These are phyloP conservation scores for Aplysina aerophoba DNA, from an alignment of 37 sponge, comb jelly and placozoan genomes.

Conservation along the genomic window DNA sequence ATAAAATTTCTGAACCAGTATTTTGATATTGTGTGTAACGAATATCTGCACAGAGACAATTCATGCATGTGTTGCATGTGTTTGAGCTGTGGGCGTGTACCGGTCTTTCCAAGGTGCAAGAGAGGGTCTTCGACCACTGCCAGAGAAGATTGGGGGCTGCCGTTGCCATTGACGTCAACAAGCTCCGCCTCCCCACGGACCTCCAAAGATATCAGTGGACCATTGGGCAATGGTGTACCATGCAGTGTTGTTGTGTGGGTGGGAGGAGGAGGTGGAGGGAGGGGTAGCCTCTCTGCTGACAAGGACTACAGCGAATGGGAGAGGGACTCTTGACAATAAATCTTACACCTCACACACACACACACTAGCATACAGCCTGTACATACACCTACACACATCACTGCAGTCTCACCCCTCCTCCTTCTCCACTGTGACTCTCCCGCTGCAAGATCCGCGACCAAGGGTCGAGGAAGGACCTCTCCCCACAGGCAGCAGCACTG, in stretches of 20 bases:
- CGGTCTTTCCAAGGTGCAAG: background rate
- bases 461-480: background rate
- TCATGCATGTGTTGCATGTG: no score
- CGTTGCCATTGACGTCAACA: background rate
- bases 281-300: background rate
- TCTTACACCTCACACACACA: background rate
- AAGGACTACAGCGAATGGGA: background rate
- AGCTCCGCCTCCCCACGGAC: conserved; percentile 11
- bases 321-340: background rate
- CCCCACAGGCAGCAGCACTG: no score
- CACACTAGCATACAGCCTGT: background rate
- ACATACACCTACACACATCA: background rate
- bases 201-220: conserved; percentile 20
- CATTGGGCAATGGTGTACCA: background rate
- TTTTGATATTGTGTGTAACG: no score
- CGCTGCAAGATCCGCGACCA: background rate
- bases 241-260: background rate
- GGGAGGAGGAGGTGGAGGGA: background rate
- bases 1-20: no score
- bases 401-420: background rate
- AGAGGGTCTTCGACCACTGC: conserved; percentile 15
- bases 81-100: no score
- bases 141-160: background rate
- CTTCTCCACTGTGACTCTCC: background rate
- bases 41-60: no score